Percentiles rank a stretch among this genome's conserved stretches.
Conservation (phyloP, 2,797 vertebrate genomes). For the Oryzias sinensis region DNA sequence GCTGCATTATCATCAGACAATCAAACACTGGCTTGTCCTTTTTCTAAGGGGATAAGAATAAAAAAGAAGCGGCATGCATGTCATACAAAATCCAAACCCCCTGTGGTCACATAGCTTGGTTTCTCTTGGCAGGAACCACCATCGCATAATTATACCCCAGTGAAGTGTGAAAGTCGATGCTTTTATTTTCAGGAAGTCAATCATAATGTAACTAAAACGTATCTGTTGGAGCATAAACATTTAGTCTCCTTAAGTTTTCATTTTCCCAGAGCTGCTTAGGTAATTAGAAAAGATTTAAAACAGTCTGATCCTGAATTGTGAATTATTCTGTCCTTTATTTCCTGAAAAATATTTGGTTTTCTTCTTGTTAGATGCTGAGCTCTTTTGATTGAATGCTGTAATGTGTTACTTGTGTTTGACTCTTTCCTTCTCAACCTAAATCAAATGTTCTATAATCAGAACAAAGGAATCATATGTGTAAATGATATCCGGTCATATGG, state of each 20-base stretch:
- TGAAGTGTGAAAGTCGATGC: constrained; percentile 52
- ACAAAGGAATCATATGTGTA: constrained; percentile 1
- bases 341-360: constrained; percentile 24
- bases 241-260: constrained; percentile 34
- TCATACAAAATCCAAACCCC: constrained; percentile 33
- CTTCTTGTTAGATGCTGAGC: constrained; percentile 5
- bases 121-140: constrained; percentile 48
- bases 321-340: constrained; percentile 21
- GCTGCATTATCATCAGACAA: constrained; percentile 22
- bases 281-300: constrained; percentile 39
- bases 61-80: constrained; percentile 40
- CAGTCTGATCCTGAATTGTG: constrained; percentile 18
- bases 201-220: constrained; percentile 60
- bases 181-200: constrained; percentile 60
- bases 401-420: constrained; percentile 3
- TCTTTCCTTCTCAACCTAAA: constrained; percentile 1
- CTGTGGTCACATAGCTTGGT: constrained; percentile 36
- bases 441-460: constrained; percentile 8
- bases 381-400: constrained; percentile 14
- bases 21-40: constrained; percentile 12
- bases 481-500: constrained; percentile 11
- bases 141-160: constrained; percentile 58
- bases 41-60: constrained; percentile 15
- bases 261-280: constrained; percentile 35
- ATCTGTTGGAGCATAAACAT: constrained; percentile 33